Evolutionary conservation across 2,113 vertebrate genomes (phyloP).

Genomic region (Salvelinus namaycush): DNA sequence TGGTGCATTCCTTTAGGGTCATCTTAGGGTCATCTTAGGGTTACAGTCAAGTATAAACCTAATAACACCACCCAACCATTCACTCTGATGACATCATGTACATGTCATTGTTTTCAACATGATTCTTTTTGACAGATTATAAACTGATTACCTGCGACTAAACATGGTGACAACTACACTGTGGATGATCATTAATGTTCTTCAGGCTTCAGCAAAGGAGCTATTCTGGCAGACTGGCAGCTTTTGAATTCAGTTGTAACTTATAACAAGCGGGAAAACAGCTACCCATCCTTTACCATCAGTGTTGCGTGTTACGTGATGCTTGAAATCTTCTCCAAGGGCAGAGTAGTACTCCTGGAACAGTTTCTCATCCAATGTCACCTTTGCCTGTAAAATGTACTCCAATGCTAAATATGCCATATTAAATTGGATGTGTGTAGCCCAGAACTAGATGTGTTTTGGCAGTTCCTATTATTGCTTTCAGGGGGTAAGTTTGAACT

Average conservation of each 20-base stretch:
- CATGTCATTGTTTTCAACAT: conserved; percentile 8
- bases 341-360: background rate
- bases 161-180: conserved; percentile 33
- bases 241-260: conserved; percentile 14
- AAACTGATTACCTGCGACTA: conserved; percentile 16
- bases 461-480: conserved; percentile 27
- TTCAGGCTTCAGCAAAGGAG: no score
- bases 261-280: background rate
- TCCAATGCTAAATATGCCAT: conserved; percentile 9
- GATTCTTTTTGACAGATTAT: background rate
- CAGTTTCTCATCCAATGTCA: background rate
- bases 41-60: background rate
- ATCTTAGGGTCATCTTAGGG: background rate
- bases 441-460: conserved; percentile 16
- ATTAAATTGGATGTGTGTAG: conserved; percentile 15
- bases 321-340: conserved; percentile 14
- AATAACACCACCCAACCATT: conserved; percentile 17
- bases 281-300: background rate
- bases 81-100: conserved; percentile 21
- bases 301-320: background rate
- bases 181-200: conserved; percentile 40
- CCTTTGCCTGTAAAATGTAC: conserved; percentile 15
- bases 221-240: background rate
- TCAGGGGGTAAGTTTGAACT: conserved; percentile 34
- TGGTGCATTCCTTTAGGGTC: background rate